Base-by-base conservation (phyloP, 2,113 vertebrate genomes). In the Microcebus murinus region DNA sequence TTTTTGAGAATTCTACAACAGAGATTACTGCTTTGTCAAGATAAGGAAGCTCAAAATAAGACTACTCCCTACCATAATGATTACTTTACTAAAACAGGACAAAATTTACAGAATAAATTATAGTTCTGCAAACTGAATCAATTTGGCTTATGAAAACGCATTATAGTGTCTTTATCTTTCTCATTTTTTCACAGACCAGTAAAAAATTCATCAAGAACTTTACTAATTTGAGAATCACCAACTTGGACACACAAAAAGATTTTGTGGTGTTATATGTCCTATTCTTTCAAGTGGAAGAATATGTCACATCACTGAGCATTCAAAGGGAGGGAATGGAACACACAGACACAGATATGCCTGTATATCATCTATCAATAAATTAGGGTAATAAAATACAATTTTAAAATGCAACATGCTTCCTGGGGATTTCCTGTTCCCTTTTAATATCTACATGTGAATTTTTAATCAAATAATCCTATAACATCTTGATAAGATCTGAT, bases 381-480 rank as follows among this genome's bases (percentile, higher is more conserved):
- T 73, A 70, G 18, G 76, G 52, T 82, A 87, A 67, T 42, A 87
- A 18, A 48, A 14, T 79, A 34, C 20, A 76, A 50, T 57, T 87
- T 79, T 92, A 36, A 87, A 94, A 71, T 65, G 27, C 20, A 90
- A 27, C 45, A 9, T 27, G 27, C 21, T 84, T 88, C 14, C 42
- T 45, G 14, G 36, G 29, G 12, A 45, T 39, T 94, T 90, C 21
- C 76, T 80, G 61, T 57, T 4, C 31, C 48, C 15, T 76, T 81
- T 76, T 77, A 45, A 90, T 42, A 90, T 34, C 14, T 82, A 29
- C 9, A 84, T 68, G 52, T 42, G 36, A 76, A 94, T 93, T 94
- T 90, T 93, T 93, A 93, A 88, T 85, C 42, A 90, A 48, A 55
- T 74, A 61, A 90, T 87, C 59, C 21, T 48, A 8, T 74, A 88